Percentiles rank a stretch among this genome's conserved stretches.
phyloP scores from a whole-genome alignment of 64 coral and sea anemone genomes.

The Actinia tenebrosa region DNA sequence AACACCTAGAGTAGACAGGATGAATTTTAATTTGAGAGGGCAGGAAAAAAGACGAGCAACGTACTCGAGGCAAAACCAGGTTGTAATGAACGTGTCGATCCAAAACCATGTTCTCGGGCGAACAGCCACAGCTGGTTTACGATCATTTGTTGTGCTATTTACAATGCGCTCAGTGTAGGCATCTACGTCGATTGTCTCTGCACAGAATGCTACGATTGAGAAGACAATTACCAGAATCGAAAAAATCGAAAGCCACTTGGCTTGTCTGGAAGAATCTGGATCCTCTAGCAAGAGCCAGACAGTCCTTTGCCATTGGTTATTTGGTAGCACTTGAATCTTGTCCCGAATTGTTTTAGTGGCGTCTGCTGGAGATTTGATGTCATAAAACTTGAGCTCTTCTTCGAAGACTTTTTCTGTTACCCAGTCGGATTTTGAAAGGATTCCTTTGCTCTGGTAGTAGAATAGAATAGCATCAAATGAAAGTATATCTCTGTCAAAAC shows the following conservation, averaged over 20 bases:
- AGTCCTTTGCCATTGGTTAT: background rate
- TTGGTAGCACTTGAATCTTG: background rate
- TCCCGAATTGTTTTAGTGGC: background rate
- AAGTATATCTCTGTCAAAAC: slow-evolving; percentile 46
- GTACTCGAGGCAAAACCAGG: slow-evolving; percentile 57
- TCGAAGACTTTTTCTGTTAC: slow-evolving; percentile 51
- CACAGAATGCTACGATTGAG: slow-evolving; percentile 46
- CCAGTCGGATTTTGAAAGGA: slow-evolving; percentile 31
- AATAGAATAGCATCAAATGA: slow-evolving; percentile 72
- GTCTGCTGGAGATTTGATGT: background rate
- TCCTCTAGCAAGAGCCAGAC: slow-evolving; percentile 51
- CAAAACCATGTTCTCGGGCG: slow-evolving; percentile 45
- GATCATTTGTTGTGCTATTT: background rate
- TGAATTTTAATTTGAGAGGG: slow-evolving; percentile 50
- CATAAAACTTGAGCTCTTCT: slow-evolving; percentile 65
- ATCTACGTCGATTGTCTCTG: slow-evolving; percentile 34
- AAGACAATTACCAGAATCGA: slow-evolving; percentile 30
- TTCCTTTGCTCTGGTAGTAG: slow-evolving; percentile 72
- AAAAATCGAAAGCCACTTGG: slow-evolving; percentile 22
- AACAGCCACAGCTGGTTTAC: background rate
- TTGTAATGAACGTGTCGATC: slow-evolving; percentile 41
- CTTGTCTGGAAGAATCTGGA: slow-evolving; percentile 11
- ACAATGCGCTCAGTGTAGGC: background rate
- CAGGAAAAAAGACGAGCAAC: slow-evolving; percentile 9
- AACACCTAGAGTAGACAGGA: slow-evolving; percentile 46